Evolutionary conservation across 1,140 invertebrate species (phyloP).

Genomic region (Nautilus pompilius): DNA sequence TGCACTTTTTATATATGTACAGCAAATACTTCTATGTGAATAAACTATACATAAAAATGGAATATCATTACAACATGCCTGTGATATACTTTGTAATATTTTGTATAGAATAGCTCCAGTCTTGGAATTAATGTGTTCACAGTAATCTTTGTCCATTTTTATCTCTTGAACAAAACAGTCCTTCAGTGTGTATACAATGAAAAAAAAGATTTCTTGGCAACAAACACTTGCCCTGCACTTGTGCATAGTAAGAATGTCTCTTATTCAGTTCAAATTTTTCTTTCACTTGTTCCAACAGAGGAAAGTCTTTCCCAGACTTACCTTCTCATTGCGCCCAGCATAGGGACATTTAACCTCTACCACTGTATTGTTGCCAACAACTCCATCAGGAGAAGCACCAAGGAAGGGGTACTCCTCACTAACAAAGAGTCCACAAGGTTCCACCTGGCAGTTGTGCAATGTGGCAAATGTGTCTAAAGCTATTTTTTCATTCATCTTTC

Average conservation of each 20-base stretch:
- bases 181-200: slow-evolving; percentile 7
- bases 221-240: slow-evolving; percentile 12
- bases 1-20: no score
- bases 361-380: slow-evolving; percentile 1
- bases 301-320: not conserved
- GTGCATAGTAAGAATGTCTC: slow-evolving; percentile 7
- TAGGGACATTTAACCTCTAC: slow-evolving; percentile 22
- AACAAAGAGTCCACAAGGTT: slow-evolving; percentile 9
- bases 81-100: slow-evolving; percentile 11
- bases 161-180: slow-evolving; percentile 8
- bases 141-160: slow-evolving; percentile 9
- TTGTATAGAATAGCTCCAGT: slow-evolving; percentile 7
- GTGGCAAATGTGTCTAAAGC: no score
- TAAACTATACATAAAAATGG: no score
- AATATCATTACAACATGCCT: no score
- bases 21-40: no score
- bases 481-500: not conserved
- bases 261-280: not conserved
- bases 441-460: not conserved
- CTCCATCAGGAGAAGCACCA: slow-evolving; percentile 13
- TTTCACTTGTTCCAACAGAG: not conserved
- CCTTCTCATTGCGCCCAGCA: slow-evolving; percentile 8
- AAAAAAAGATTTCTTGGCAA: slow-evolving; percentile 1
- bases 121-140: slow-evolving; percentile 8
- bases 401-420: slow-evolving; percentile 3